Evolutionary conservation across 1,140 invertebrate species (phyloP).

Genomic region (Eupristina koningsbergeri): DNA sequence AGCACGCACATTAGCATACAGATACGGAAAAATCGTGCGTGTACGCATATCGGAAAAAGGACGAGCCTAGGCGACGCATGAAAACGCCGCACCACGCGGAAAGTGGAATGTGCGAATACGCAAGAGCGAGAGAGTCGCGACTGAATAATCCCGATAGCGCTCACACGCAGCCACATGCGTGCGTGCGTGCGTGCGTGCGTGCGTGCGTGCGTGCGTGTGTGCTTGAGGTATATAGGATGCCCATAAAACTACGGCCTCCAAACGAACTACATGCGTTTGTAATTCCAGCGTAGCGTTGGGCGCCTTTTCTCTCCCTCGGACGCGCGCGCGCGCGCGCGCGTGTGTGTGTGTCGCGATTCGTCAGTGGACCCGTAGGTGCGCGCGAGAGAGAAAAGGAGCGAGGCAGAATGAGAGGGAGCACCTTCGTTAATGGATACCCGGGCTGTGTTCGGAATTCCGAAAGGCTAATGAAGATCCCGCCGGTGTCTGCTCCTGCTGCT

Average conservation of each 20-base stretch:
- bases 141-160: constrained; percentile 65
- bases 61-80: background rate
- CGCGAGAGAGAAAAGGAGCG: background rate
- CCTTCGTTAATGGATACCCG: constrained; percentile 56
- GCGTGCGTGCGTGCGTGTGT: background rate
- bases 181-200: background rate
- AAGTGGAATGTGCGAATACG: constrained; percentile 52
- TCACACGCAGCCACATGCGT: constrained; percentile 47
- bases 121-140: constrained; percentile 44
- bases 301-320: constrained; percentile 23
- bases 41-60: background rate
- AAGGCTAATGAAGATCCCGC: constrained; percentile 63
- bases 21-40: too few relatives aligned
- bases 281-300: constrained; percentile 55
- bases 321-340: background rate
- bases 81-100: constrained; percentile 25
- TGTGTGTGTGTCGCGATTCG: background rate
- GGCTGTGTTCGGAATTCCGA: constrained; percentile 59
- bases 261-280: constrained; percentile 67
- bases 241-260: constrained; percentile 60
- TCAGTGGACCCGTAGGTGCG: background rate
- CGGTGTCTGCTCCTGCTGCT: background rate
- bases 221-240: constrained; percentile 47
- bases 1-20: too few relatives aligned
- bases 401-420: constrained; percentile 27